Percentiles rank a stretch among this genome's conserved stretches.
These are phyloP conservation scores for Pseudotriccus pelzelni DNA, from an alignment of 2,797 vertebrate genomes.

Conservation along the genomic window DNA sequence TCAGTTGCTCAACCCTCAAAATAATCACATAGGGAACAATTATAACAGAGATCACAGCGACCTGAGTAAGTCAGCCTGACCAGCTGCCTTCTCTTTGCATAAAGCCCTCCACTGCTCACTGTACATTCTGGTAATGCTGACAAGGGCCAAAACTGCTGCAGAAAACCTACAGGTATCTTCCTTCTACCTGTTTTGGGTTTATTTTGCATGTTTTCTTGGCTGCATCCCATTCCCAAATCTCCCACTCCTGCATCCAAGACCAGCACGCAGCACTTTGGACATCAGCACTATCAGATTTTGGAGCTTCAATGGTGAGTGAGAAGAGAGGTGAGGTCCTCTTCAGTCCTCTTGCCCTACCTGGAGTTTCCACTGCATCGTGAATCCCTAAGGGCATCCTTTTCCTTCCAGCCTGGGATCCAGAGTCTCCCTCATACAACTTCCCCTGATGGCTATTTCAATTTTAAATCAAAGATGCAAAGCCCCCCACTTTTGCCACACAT, in stretches of 20 bases:
- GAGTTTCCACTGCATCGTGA: accelerated
- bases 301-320: accelerated
- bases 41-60: constrained; percentile 39
- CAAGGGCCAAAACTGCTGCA: background rate
- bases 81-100: constrained; percentile 26
- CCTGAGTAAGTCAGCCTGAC: constrained; percentile 32
- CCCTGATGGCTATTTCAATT: background rate
- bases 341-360: background rate
- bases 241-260: background rate
- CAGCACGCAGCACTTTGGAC: background rate
- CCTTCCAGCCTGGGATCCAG: background rate
- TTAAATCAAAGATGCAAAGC: background rate
- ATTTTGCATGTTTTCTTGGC: background rate
- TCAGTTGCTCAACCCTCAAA: constrained; percentile 46
- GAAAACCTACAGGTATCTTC: background rate
- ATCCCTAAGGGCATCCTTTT: background rate
- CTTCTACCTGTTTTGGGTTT: background rate
- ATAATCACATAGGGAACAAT: constrained; percentile 50
- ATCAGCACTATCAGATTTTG: background rate
- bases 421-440: background rate
- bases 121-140: background rate
- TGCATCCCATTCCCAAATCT: background rate
- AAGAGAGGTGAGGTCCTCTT: background rate
- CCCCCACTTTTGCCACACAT: background rate
- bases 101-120: background rate